These are phyloP conservation scores for Caenorhabditis panamensis DNA, from an alignment of 2,888 invertebrate species.

Conservation along the genomic window DNA sequence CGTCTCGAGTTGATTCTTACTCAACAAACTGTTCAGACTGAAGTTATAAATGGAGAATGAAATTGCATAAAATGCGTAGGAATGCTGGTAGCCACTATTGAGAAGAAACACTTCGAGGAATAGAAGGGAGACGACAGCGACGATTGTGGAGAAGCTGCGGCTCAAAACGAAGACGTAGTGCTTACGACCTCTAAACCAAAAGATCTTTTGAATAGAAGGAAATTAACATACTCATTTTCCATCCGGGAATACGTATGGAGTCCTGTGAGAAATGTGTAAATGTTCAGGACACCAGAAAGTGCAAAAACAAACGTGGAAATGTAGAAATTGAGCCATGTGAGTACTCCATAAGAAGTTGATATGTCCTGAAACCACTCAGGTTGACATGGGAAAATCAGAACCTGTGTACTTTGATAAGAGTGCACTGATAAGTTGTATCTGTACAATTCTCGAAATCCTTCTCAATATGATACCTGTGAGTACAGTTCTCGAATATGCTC, in stretches of 20 bases:
- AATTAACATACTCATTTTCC: conserved; percentile 14
- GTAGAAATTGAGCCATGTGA: conserved; percentile 26
- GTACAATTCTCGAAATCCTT: conserved; percentile 21
- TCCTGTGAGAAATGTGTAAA: conserved; percentile 11
- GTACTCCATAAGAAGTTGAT: background rate
- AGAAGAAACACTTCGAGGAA: background rate
- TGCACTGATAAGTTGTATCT: conserved; percentile 29
- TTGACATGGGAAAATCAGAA: background rate
- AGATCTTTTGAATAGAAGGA: background rate
- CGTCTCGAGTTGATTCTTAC: background rate
- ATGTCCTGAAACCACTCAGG: background rate
- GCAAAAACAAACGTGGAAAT: conserved; percentile 3
- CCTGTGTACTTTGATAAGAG: conserved; percentile 15
- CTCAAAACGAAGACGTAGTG: conserved; percentile 47
- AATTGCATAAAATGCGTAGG: conserved; percentile 29
- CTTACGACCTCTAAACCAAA: conserved; percentile 24
- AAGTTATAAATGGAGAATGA: conserved; percentile 37
- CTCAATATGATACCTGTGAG: conserved; percentile 21
- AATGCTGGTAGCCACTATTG: background rate
- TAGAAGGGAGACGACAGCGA: conserved; percentile 17
- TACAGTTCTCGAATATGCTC: conserved; percentile 35
- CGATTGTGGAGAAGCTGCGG: conserved; percentile 24
- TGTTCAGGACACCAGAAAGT: conserved; percentile 22
- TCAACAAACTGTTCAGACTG: conserved; percentile 34
- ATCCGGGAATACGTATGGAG: conserved; percentile 11